Evolutionary conservation across 2,113 vertebrate genomes (phyloP).

Genomic region (Silurus glanis): DNA sequence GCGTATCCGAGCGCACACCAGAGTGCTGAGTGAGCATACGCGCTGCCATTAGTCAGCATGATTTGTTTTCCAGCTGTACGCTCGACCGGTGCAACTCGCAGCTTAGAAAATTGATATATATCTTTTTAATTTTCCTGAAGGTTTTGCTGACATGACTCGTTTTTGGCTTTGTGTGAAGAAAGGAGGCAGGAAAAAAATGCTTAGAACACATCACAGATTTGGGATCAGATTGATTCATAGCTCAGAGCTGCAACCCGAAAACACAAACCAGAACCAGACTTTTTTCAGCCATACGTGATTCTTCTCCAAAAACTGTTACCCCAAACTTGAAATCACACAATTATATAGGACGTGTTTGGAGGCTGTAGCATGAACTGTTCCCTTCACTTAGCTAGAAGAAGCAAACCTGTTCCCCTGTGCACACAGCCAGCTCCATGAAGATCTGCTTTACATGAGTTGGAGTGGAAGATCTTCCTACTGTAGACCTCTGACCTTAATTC

Average conservation of each 20-base stretch:
- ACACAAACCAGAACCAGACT: no score
- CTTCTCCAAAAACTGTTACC: no score
- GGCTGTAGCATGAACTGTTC: no score
- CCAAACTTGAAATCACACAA: no score
- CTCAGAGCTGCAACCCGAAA: not conserved
- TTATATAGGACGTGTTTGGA: no score
- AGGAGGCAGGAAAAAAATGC: not conserved
- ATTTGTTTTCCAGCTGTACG: slow-evolving; percentile 12
- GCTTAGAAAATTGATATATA: slow-evolving; percentile 1
- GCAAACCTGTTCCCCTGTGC: no score
- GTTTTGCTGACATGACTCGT: slow-evolving; percentile 20
- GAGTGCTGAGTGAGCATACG: slow-evolving; percentile 16
- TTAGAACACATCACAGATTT: not conserved
- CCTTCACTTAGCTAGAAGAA: no score
- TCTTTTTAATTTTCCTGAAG: slow-evolving; percentile 6
- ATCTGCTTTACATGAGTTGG: no score
- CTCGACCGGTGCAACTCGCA: not conserved
- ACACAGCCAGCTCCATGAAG: no score
- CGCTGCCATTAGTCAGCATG: not conserved
- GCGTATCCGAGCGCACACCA: not conserved
- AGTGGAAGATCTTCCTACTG: no score
- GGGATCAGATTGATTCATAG: not conserved
- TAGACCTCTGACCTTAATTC: no score
- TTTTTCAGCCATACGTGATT: no score
- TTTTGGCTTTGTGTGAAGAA: not conserved